A percentile compares a stretch with the other conserved stretches of the same genome.
Evolutionary conservation across 2,797 vertebrate genomes (phyloP).

Genomic region (Cephalopachus bancanus): DNA sequence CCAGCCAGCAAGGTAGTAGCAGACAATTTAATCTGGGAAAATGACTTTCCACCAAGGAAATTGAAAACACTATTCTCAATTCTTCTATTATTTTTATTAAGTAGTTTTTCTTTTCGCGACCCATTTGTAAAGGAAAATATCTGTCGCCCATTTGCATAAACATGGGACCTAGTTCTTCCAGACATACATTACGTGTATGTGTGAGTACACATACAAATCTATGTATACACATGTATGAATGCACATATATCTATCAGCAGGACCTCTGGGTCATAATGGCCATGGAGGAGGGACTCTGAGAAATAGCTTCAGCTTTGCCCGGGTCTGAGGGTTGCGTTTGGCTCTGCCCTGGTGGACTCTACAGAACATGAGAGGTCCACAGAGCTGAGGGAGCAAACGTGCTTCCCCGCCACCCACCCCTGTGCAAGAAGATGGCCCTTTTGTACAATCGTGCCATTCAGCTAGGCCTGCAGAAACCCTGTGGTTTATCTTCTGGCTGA

Average conservation of each 20-base stretch:
- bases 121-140: slow-evolving; percentile 33
- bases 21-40: slow-evolving; percentile 32
- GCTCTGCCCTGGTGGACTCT: neutral
- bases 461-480: neutral
- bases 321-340: neutral
- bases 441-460: neutral
- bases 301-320: neutral
- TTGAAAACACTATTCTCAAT: slow-evolving; percentile 29
- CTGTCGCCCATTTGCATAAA: slow-evolving; percentile 10
- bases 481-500: neutral
- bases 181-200: too few species aligned
- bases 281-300: neutral
- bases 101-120: slow-evolving; percentile 32
- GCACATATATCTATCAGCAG: neutral
- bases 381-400: neutral
- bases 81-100: slow-evolving; percentile 71
- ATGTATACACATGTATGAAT: neutral
- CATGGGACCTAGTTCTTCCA: neutral
- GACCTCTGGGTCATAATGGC: rapidly evolving
- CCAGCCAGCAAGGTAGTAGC: neutral
- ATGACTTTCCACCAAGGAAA: slow-evolving; percentile 56
- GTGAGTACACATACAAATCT: too few species aligned
- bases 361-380: neutral
- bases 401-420: neutral
- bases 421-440: neutral